Conservation (phyloP, 2,797 vertebrate genomes). For the Fistularia tabacaria region DNA sequence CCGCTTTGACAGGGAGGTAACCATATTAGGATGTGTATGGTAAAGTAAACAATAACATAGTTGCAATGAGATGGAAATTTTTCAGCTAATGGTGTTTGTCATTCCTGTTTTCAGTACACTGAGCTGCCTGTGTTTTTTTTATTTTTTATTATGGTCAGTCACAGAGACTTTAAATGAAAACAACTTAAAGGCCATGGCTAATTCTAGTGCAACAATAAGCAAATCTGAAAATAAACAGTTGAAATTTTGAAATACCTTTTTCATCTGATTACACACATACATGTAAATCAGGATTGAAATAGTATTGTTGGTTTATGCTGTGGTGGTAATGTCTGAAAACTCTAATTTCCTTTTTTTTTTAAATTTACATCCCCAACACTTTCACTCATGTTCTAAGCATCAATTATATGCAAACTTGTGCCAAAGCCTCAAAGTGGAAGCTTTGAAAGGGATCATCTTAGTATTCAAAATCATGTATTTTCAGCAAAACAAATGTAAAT, state of each 20-base stretch:
- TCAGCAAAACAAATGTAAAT: no score
- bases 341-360: no score
- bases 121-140: slow-evolving; percentile 59
- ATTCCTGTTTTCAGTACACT: slow-evolving; percentile 80
- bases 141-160: slow-evolving; percentile 66
- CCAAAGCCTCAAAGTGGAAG: no score
- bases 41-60: slow-evolving; percentile 99
- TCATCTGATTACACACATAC: slow-evolving; percentile 66
- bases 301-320: background rate
- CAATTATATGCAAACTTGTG: no score
- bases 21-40: slow-evolving; percentile 96
- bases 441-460: no score
- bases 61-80: slow-evolving; percentile 91
- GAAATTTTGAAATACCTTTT: slow-evolving; percentile 64
- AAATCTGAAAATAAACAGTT: slow-evolving; percentile 69
- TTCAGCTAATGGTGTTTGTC: slow-evolving; percentile 88
- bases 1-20: slow-evolving; percentile 85
- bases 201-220: no score
- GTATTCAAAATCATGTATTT: no score
- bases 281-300: no score
- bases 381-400: no score
- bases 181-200: slow-evolving; percentile 71
- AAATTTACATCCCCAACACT: no score
- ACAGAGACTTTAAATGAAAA: slow-evolving; percentile 74
- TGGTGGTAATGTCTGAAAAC: no score